Conservation (phyloP, 2,888 invertebrate genomes). For the Metellina segmentata region DNA sequence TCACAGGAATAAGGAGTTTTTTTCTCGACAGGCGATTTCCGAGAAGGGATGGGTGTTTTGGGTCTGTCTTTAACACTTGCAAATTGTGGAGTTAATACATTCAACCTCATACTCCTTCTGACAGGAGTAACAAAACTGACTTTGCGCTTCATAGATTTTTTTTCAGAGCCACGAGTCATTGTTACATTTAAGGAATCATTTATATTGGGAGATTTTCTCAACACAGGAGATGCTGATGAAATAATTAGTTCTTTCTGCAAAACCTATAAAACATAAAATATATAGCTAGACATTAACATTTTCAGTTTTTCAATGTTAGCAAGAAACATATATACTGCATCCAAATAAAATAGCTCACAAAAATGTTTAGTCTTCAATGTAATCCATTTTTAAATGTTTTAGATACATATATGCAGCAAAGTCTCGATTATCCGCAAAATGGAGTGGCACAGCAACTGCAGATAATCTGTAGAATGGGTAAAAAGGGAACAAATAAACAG, state of each 20-base stretch:
- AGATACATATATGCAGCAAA: too few relatives aligned
- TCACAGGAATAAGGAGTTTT: not conserved
- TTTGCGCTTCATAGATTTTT: conserved; percentile 26
- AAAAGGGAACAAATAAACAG: too few relatives aligned
- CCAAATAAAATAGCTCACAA: too few relatives aligned
- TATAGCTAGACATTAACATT: too few relatives aligned
- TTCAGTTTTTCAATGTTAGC: too few relatives aligned
- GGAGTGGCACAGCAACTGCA: too few relatives aligned
- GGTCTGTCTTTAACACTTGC: conserved; percentile 58
- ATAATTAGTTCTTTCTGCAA: conserved; percentile 2
- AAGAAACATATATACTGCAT: too few relatives aligned
- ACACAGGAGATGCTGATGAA: conserved; percentile 51
- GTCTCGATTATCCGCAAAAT: too few relatives aligned
- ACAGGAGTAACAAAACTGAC: conserved; percentile 66
- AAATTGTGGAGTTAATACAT: conserved; percentile 12
- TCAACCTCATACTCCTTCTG: conserved; percentile 24
- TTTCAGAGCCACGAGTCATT: conserved; percentile 60
- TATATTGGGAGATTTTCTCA: not conserved
- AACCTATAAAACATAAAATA: conserved; percentile 18
- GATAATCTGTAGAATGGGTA: too few relatives aligned
- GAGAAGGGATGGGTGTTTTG: conserved; percentile 61
- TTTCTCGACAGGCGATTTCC: conserved; percentile 4
- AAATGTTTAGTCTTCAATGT: too few relatives aligned
- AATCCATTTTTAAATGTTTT: too few relatives aligned
- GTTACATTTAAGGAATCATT: conserved; percentile 43